Conservation (phyloP, 2,888 invertebrate genomes). For the Euspilapteryx auroguttella region DNA sequence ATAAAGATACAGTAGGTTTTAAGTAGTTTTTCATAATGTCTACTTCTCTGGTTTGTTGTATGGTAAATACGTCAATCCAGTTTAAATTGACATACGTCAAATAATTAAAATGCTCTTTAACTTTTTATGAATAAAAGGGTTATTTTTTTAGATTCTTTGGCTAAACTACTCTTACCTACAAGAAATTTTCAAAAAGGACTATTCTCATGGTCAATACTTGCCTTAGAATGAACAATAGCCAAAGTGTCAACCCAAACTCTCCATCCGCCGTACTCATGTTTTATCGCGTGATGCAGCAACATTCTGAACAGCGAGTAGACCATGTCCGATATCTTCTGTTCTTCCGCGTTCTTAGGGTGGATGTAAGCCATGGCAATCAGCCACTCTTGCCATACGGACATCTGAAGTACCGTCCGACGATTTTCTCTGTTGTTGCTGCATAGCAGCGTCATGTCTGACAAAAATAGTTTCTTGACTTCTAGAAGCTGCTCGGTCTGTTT, state of each 20-base stretch:
- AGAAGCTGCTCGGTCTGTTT: slow-evolving; percentile 89
- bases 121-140: no score
- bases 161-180: slow-evolving; percentile 98
- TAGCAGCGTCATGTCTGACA: slow-evolving; percentile 97
- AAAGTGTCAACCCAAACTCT: slow-evolving; percentile 99
- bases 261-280: slow-evolving; percentile 99
- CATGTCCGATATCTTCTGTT: slow-evolving; percentile 97
- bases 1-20: no score
- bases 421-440: slow-evolving; percentile 98
- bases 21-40: no score
- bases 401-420: slow-evolving; percentile 94
- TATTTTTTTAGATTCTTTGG: no score
- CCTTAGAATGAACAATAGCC: slow-evolving; percentile 99
- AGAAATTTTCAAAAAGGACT: slow-evolving; percentile 95
- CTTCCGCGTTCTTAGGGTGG: slow-evolving; percentile 92
- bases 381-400: slow-evolving; percentile 99
- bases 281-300: slow-evolving; percentile 97
- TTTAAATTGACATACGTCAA: no score
- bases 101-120: no score
- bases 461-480: slow-evolving; percentile 93
- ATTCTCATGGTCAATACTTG: slow-evolving; percentile 93
- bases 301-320: slow-evolving; percentile 97
- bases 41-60: no score
- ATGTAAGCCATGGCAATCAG: slow-evolving; percentile 98
- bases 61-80: no score